Conservation (phyloP, 1,140 invertebrate genomes). For the Drosophila bocqueti region DNA sequence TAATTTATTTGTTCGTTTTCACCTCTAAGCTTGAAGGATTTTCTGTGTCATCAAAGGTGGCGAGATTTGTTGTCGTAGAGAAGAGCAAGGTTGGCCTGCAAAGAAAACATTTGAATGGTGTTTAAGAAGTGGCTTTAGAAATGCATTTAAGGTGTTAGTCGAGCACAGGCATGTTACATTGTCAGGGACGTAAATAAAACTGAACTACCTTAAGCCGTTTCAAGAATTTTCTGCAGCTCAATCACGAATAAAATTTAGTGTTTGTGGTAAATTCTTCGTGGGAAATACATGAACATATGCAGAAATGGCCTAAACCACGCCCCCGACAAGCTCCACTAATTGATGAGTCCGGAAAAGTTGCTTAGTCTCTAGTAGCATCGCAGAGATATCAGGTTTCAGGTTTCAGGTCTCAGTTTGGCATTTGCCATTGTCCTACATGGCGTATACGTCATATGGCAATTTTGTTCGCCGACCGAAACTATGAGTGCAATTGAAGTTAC, state of each 20-base stretch:
- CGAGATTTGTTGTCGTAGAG: neutral
- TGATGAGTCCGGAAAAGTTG: slow-evolving; percentile 31
- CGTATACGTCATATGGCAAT: slow-evolving; percentile 71
- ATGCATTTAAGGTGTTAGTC: slow-evolving; percentile 3
- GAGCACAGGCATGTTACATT: neutral
- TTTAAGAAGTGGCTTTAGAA: neutral
- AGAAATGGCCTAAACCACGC: neutral
- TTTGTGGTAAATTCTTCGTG: neutral
- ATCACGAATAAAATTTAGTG: neutral
- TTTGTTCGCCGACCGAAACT: slow-evolving; percentile 38
- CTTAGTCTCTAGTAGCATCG: neutral
- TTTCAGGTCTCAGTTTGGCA: neutral
- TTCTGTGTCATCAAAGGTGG: slow-evolving; percentile 8
- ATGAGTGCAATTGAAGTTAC: slow-evolving; percentile 79
- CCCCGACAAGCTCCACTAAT: slow-evolving; percentile 47
- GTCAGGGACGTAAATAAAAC: neutral
- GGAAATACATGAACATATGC: neutral
- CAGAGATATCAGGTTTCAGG: slow-evolving; percentile 17
- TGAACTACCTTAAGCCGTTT: neutral
- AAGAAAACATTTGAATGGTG: neutral
- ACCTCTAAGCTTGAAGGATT: slow-evolving; percentile 14
- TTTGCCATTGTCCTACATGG: slow-evolving; percentile 52
- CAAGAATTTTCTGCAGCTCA: neutral
- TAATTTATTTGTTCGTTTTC: slow-evolving; percentile 40
- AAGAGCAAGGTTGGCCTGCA: neutral